Evolutionary conservation across 2,888 invertebrate species (phyloP), one percentile per base, ranked within the genome.

Genomic region (Hypomecis atomaria): DNA sequence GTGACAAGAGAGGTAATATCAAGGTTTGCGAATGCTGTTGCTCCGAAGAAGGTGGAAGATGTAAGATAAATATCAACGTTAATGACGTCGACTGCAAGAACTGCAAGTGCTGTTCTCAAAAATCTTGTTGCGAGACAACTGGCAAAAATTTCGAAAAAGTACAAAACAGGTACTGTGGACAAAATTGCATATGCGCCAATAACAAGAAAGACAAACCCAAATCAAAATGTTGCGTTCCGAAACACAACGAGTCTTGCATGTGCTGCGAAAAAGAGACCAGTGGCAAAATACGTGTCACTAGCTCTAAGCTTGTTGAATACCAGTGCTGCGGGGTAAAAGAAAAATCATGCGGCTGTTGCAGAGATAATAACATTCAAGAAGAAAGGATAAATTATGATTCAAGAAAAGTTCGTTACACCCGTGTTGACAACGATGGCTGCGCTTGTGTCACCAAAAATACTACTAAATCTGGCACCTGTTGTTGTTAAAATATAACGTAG

Each of bases 401-500:
- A 13, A 36, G 11, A 36, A 8, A 11, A n/a, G 34, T n/a, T 38
- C n/a, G 34, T 42, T 36, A 11, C 10, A 11, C 11, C 0, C 11
- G 23, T 9, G 11, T 34, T 52, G 71, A 70, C 42, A 76, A 75
- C 8, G 42, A 69, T 3, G 75, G 73, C 49, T 84, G 84, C 61
- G 59, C 75, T 23, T 83, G 82, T 36, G 67, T 84, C 33, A 23
- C 11, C 36, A 58, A 47, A 42, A 52, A 44, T 43, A 13, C 4
- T 5, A 44, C 13, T 6, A 36, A 36, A 8, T 6, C 13, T 13
- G 13, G 43, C 11, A n/a, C 4, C 7, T 49, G 49, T 36, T 50
- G 48, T 42, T 9, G 42, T 6, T 49, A 49, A 49, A 36, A 6
- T 7, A 8, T 37, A 8, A 47, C 6, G 2, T 23, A 5, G n/a